Percentiles rank a stretch among this genome's conserved stretches.
Conservation (phyloP, 1,140 invertebrate genomes). For the Eupristina koningsbergeri region DNA sequence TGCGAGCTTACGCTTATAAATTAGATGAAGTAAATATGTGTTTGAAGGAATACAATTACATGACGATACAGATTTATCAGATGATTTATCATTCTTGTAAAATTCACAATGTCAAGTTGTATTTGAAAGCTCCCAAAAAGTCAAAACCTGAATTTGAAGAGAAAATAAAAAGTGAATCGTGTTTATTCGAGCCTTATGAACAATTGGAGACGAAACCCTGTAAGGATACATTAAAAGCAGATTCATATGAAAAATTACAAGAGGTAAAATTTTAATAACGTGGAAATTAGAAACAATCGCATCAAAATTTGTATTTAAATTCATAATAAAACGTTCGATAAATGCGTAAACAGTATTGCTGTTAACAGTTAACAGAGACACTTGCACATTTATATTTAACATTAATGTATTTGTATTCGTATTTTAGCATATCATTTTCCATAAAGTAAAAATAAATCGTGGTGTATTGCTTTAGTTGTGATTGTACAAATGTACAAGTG, state of each 20-base stretch:
- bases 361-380: too few species aligned
- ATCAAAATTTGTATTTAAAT: neutral
- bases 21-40: neutral
- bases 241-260: neutral
- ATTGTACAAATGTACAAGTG: too few species aligned
- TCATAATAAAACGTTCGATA: too few species aligned
- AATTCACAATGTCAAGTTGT: slow-evolving; percentile 60
- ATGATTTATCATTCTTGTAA: slow-evolving; percentile 59
- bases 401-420: too few species aligned
- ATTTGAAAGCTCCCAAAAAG: slow-evolving; percentile 33
- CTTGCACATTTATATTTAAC: too few species aligned
- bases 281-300: neutral
- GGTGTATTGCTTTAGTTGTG: too few species aligned
- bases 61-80: slow-evolving; percentile 60
- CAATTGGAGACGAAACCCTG: neutral
- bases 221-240: neutral
- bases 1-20: slow-evolving; percentile 58
- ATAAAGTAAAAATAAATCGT: too few species aligned
- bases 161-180: slow-evolving; percentile 52
- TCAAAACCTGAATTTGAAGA: slow-evolving; percentile 16
- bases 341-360: too few species aligned
- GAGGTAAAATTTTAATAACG: slow-evolving; percentile 16
- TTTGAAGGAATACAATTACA: neutral
- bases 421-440: too few species aligned
- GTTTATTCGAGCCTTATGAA: slow-evolving; percentile 49